Evolutionary conservation across 2,888 invertebrate genomes (phyloP).

Genomic region (Drosophila buzzatii): DNA sequence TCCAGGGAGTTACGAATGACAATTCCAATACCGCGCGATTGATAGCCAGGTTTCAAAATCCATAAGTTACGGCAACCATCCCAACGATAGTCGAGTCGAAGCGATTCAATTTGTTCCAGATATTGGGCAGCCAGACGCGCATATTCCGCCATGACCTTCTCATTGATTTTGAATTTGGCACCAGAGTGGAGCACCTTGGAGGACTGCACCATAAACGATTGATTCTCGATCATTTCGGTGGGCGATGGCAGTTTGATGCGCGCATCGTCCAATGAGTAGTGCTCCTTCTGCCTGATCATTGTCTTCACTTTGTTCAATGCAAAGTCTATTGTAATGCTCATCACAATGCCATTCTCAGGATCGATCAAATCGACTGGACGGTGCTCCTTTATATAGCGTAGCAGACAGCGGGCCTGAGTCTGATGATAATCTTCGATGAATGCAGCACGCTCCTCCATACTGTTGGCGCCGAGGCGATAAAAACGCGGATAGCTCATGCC

Average conservation of each 20-base stretch:
- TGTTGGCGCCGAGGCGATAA: constrained; percentile 72
- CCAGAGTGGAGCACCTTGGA: constrained; percentile 82
- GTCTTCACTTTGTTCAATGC: constrained; percentile 66
- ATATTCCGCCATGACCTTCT: constrained; percentile 62
- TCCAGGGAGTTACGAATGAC: constrained; percentile 91
- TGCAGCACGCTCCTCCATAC: constrained; percentile 75
- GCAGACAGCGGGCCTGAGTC: constrained; percentile 91
- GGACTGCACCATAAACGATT: constrained; percentile 71
- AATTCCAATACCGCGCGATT: constrained; percentile 94
- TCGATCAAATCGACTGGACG: constrained; percentile 83
- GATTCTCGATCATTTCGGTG: constrained; percentile 62
- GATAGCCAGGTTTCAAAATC: constrained; percentile 95
- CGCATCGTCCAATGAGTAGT: constrained; percentile 65
- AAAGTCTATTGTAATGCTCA: constrained; percentile 58
- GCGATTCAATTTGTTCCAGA: constrained; percentile 87
- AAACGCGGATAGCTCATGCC: constrained; percentile 90
- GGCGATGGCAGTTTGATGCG: constrained; percentile 50
- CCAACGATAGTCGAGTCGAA: constrained; percentile 88
- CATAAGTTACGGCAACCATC: constrained; percentile 94
- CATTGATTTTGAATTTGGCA: constrained; percentile 68
- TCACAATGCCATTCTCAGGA: constrained; percentile 86
- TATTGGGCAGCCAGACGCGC: constrained; percentile 86
- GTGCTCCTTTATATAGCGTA: constrained; percentile 86
- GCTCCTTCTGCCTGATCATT: constrained; percentile 69
- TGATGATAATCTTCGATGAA: constrained; percentile 89